phyloP scores from a whole-genome alignment of 1,140 invertebrate genomes.

The Cotesia vestalis region DNA sequence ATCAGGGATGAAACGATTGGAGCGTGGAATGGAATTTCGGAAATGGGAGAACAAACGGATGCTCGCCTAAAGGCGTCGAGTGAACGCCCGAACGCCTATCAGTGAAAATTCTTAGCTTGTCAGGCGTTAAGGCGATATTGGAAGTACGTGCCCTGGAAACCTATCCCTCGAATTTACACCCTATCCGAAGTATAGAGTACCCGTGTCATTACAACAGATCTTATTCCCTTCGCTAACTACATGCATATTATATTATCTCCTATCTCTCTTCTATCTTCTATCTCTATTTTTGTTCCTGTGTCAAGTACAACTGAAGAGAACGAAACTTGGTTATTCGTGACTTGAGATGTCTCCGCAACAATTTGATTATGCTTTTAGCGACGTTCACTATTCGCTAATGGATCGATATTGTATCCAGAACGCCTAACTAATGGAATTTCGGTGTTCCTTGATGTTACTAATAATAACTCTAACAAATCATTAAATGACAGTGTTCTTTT shows the following conservation, averaged over 20 bases:
- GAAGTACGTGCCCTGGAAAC: neutral
- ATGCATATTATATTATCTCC: too few species aligned
- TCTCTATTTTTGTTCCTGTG: too few species aligned
- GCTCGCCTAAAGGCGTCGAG: slow-evolving; percentile 14
- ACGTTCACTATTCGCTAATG: neutral
- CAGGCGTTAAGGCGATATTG: slow-evolving; percentile 22
- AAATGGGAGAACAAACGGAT: slow-evolving; percentile 23
- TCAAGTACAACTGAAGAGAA: neutral
- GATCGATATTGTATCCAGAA: neutral
- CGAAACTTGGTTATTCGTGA: slow-evolving; percentile 1
- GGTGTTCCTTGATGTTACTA: too few species aligned
- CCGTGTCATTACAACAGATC: neutral
- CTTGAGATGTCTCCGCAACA: neutral
- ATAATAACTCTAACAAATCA: too few species aligned
- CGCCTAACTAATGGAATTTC: slow-evolving; percentile 1
- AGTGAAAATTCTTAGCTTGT: slow-evolving; percentile 20
- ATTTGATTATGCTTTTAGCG: slow-evolving; percentile 17
- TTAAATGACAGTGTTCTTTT: too few species aligned
- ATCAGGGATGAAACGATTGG: slow-evolving; percentile 18
- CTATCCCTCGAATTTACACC: slow-evolving; percentile 9
- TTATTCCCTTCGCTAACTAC: neutral
- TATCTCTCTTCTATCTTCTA: too few species aligned
- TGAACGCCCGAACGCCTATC: slow-evolving; percentile 21
- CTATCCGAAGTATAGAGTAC: neutral
- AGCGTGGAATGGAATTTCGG: slow-evolving; percentile 25